Conservation (phyloP, 2,888 invertebrate species). For the Entomobrya proxima region DNA sequence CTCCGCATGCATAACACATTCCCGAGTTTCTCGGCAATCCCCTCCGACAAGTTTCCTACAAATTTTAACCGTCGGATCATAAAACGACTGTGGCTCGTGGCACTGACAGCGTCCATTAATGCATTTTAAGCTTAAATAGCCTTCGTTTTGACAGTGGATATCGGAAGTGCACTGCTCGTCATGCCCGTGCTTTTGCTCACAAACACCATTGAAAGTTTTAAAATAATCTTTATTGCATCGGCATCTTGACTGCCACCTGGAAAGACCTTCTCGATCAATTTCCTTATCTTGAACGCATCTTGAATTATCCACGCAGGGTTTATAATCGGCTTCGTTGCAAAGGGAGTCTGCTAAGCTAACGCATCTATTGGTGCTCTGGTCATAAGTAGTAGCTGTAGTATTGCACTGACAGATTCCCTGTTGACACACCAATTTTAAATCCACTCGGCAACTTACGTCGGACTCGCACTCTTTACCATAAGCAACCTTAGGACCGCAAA, state of each 20-base stretch:
- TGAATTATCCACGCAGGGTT: conserved; percentile 27
- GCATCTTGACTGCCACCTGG: conserved; percentile 32
- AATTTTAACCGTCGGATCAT: conserved; percentile 1
- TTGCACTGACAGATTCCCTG: conserved; percentile 31
- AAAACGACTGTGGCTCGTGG: neutral
- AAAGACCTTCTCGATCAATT: conserved; percentile 11
- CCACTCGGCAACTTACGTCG: neutral
- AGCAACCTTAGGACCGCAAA: neutral
- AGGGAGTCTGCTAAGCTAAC: conserved; percentile 23
- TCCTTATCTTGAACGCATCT: conserved; percentile 16
- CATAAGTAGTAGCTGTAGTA: neutral
- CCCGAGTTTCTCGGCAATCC: neutral
- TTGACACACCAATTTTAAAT: neutral
- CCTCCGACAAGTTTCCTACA: conserved; percentile 5
- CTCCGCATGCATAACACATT: conserved; percentile 16
- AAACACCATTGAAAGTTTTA: conserved; percentile 4
- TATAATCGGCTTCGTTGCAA: conserved; percentile 24
- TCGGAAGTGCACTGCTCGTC: conserved; percentile 33
- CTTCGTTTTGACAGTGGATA: conserved; percentile 21
- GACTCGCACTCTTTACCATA: conserved; percentile 26
- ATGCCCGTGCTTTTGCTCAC: conserved; percentile 2
- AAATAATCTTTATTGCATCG: neutral
- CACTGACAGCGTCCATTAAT: neutral
- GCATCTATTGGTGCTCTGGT: neutral
- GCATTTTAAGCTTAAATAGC: neutral